A percentile compares a stretch with the other conserved stretches of the same genome.
Evolutionary conservation across 2,113 vertebrate species (phyloP).

Genomic region (Elachura formosa): DNA sequence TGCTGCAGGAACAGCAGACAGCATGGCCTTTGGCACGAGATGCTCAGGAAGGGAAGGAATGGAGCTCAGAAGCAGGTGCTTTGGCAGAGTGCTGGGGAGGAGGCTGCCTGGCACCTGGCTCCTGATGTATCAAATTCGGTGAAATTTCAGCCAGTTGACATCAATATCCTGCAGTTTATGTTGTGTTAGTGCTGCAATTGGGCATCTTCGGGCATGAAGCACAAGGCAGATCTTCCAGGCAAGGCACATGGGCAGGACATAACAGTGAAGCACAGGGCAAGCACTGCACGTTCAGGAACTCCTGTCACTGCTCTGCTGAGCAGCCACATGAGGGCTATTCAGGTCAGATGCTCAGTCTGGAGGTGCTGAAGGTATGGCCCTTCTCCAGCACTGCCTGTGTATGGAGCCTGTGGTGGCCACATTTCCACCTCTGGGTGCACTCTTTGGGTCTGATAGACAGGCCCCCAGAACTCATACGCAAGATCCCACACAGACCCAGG

Average conservation of each 20-base stretch:
- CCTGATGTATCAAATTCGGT: not conserved
- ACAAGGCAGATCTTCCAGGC: not conserved
- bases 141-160: not conserved
- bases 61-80: not conserved
- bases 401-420: not conserved
- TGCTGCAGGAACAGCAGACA: not conserved
- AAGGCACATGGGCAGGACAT: not conserved
- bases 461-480: not conserved
- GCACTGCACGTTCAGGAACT: not conserved
- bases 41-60: not conserved
- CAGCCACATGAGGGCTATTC: accelerated
- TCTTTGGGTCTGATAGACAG: accelerated
- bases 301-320: not conserved
- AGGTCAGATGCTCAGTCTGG: not conserved
- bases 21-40: not conserved
- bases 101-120: not conserved
- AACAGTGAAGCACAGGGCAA: not conserved
- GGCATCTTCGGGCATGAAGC: not conserved
- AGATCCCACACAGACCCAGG: not conserved
- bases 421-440: not conserved
- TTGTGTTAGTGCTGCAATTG: not conserved
- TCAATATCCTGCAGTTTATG: not conserved
- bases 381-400: not conserved
- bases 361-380: not conserved
- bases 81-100: not conserved